Percentiles rank a stretch among this genome's conserved stretches.
phyloP scores from a whole-genome alignment of 2,113 vertebrate species.

The Sinocyclocheilus anophthalmus region DNA sequence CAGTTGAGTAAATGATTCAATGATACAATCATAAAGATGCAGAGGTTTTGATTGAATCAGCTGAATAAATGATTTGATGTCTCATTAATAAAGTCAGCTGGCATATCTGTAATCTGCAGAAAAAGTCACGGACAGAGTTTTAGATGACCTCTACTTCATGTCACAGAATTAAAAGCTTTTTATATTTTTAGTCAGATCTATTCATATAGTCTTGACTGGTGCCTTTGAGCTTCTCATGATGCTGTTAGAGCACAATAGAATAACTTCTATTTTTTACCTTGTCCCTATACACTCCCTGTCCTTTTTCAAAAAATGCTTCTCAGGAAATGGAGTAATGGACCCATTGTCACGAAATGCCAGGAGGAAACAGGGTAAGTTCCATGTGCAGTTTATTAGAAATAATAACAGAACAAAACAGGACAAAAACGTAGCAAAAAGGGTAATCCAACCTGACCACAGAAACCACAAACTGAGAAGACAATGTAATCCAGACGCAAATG shows the following conservation, averaged over 20 bases:
- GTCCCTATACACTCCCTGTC: conserved; percentile 9
- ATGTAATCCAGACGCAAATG: too few species aligned
- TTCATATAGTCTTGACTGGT: neutral
- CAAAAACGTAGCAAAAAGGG: too few species aligned
- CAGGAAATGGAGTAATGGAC: conserved; percentile 16
- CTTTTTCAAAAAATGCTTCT: neutral
- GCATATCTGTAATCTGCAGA: neutral
- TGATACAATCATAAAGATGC: too few species aligned
- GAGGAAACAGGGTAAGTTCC: too few species aligned
- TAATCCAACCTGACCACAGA: too few species aligned
- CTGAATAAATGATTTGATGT: neutral
- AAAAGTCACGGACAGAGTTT: neutral
- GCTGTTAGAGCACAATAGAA: conserved; percentile 1
- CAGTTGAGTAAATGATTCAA: too few species aligned
- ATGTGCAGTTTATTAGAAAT: too few species aligned
- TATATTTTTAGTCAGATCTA: neutral
- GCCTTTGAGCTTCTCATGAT: conserved; percentile 9
- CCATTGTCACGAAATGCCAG: too few species aligned
- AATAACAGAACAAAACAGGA: too few species aligned
- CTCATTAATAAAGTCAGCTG: neutral
- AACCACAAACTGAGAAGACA: too few species aligned
- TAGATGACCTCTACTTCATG: neutral
- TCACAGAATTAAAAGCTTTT: neutral
- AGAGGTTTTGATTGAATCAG: too few species aligned
- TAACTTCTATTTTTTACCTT: neutral